Evolutionary conservation across 2,888 invertebrate genomes (phyloP).

Genomic region (Spatulosminthurus flaviceps): DNA sequence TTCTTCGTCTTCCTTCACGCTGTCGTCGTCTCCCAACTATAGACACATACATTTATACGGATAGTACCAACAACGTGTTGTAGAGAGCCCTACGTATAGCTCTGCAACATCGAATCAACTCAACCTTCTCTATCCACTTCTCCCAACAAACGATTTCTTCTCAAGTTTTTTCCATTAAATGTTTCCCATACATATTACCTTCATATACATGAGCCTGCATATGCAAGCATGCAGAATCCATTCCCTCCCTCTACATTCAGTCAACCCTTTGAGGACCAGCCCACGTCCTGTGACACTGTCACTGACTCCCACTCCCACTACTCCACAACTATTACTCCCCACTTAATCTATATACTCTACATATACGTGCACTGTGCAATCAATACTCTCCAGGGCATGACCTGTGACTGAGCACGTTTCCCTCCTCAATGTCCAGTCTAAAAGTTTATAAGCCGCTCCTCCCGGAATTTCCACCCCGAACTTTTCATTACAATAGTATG

Average conservation of each 20-base stretch:
- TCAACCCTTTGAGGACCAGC: neutral
- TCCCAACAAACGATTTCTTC: neutral
- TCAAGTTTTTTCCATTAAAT: conserved; percentile 19
- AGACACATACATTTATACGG: neutral
- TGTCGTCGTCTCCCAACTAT: neutral
- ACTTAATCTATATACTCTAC: neutral
- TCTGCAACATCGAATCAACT: too few relatives aligned
- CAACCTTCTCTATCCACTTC: neutral
- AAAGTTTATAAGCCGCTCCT: too few relatives aligned
- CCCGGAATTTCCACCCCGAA: too few relatives aligned
- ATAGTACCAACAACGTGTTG: too few relatives aligned
- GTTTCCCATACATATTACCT: neutral
- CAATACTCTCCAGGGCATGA: too few relatives aligned
- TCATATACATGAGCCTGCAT: too few relatives aligned
- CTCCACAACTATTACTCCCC: too few relatives aligned
- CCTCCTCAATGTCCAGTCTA: too few relatives aligned
- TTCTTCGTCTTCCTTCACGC: conserved; percentile 25
- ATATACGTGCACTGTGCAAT: too few relatives aligned
- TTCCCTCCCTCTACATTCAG: conserved; percentile 1
- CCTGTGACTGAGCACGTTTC: too few relatives aligned
- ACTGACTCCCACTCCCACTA: neutral
- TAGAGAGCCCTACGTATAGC: too few relatives aligned
- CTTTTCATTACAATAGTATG: too few relatives aligned
- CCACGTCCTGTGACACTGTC: conserved; percentile 3
- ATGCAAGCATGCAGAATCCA: neutral